Evolutionary conservation across 2,888 invertebrate species (phyloP).

Genomic region (Agrilus cyanescens): DNA sequence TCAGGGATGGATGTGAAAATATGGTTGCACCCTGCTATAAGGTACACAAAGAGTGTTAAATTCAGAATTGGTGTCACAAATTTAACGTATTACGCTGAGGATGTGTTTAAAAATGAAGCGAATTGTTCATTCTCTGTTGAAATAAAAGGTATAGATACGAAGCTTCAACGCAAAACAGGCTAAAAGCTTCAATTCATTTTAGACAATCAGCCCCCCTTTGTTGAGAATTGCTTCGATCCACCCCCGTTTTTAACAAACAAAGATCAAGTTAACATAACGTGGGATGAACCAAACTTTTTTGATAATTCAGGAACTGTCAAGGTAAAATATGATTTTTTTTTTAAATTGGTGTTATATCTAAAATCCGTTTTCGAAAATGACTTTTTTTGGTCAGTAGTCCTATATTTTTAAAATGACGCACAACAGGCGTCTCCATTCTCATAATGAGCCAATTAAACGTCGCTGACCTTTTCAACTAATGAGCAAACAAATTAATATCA

Average conservation of each 20-base stretch:
- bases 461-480: no score
- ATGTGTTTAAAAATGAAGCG: slow-evolving; percentile 46
- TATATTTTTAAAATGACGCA: no score
- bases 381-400: no score
- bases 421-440: no score
- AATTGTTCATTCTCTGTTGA: slow-evolving; percentile 47
- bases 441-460: no score
- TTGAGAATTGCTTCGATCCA: slow-evolving; percentile 49
- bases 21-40: slow-evolving; percentile 47
- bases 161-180: background rate
- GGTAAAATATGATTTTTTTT: no score
- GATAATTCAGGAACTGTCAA: slow-evolving; percentile 43
- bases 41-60: slow-evolving; percentile 33
- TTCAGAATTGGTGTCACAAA: slow-evolving; percentile 46
- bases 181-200: slow-evolving; percentile 6
- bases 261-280: slow-evolving; percentile 37
- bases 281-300: slow-evolving; percentile 45
- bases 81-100: slow-evolving; percentile 51
- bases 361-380: no score
- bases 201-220: slow-evolving; percentile 45
- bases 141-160: slow-evolving; percentile 38
- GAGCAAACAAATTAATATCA: no score
- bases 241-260: slow-evolving; percentile 34
- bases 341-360: no score
- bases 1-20: slow-evolving; percentile 41